These are phyloP conservation scores for Geophilus truncorum DNA, from an alignment of 2,888 invertebrate species.

Conservation along the genomic window DNA sequence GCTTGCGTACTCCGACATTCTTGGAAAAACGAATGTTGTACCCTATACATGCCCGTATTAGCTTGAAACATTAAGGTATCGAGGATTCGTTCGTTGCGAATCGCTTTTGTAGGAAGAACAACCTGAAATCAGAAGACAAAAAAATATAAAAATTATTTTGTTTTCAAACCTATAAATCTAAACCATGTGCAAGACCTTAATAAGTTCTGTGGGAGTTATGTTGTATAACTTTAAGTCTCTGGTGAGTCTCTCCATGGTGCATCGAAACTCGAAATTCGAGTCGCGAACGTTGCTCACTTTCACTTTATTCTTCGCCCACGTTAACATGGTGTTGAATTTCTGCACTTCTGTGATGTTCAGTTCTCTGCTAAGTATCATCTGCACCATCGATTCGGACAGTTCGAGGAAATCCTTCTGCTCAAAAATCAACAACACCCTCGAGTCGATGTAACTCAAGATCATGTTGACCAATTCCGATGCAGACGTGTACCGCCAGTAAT, in stretches of 20 bases:
- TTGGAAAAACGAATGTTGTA: conserved; percentile 79
- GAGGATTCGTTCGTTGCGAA: conserved; percentile 83
- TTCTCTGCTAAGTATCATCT: conserved; percentile 62
- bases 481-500: conserved; percentile 92
- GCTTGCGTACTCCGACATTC: conserved; percentile 78
- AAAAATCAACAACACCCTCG: conserved; percentile 75
- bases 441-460: conserved; percentile 85
- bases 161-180: neutral
- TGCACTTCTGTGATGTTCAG: conserved; percentile 81
- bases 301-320: conserved; percentile 65
- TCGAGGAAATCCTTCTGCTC: conserved; percentile 76
- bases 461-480: conserved; percentile 90
- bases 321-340: conserved; percentile 89
- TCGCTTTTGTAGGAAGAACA: conserved; percentile 85
- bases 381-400: conserved; percentile 89
- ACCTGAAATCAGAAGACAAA: conserved; percentile 53
- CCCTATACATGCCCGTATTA: conserved; percentile 85
- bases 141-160: neutral
- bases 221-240: conserved; percentile 82
- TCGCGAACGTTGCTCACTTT: conserved; percentile 45
- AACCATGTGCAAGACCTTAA: too few species aligned
- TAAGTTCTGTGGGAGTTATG: conserved; percentile 86
- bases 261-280: conserved; percentile 82
- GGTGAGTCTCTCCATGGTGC: conserved; percentile 85
- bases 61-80: conserved; percentile 91